Conservation (phyloP, 2,888 invertebrate species). For the Chloroclysta siterata region DNA sequence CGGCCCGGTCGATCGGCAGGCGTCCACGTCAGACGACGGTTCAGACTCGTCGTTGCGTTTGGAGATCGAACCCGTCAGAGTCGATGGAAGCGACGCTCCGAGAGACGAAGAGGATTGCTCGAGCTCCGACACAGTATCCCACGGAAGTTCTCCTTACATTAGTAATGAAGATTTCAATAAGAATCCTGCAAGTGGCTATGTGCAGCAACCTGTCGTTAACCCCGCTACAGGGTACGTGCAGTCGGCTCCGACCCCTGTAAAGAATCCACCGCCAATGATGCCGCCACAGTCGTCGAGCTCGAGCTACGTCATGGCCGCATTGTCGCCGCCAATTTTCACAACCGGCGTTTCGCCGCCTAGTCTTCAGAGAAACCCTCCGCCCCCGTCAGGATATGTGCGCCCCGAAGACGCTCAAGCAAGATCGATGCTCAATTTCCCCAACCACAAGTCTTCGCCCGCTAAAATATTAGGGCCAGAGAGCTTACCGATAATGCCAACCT, state of each 20-base stretch:
- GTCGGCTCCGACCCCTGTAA: constrained; percentile 52
- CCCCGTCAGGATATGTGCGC: constrained; percentile 72
- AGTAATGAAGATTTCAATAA: constrained; percentile 66
- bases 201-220: constrained; percentile 58
- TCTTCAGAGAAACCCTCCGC: constrained; percentile 54
- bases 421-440: constrained; percentile 68
- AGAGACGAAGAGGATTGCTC: constrained; percentile 59
- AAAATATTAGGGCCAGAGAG: constrained; percentile 72
- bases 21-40: constrained; percentile 73
- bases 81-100: constrained; percentile 51
- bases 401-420: constrained; percentile 69
- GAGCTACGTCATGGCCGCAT: constrained; percentile 77
- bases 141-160: constrained; percentile 66
- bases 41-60: constrained; percentile 73
- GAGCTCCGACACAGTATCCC: constrained; percentile 61
- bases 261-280: constrained; percentile 47
- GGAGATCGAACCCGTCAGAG: constrained; percentile 63
- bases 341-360: constrained; percentile 59
- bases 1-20: constrained; percentile 68
- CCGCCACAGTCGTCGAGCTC: constrained; percentile 64
- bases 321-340: constrained; percentile 72
- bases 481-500: constrained; percentile 76
- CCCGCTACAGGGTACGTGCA: constrained; percentile 64
- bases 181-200: constrained; percentile 67
- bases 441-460: constrained; percentile 63